Conservation (phyloP, 2,888 invertebrate genomes). For the Scrobipalpa atriplicella region DNA sequence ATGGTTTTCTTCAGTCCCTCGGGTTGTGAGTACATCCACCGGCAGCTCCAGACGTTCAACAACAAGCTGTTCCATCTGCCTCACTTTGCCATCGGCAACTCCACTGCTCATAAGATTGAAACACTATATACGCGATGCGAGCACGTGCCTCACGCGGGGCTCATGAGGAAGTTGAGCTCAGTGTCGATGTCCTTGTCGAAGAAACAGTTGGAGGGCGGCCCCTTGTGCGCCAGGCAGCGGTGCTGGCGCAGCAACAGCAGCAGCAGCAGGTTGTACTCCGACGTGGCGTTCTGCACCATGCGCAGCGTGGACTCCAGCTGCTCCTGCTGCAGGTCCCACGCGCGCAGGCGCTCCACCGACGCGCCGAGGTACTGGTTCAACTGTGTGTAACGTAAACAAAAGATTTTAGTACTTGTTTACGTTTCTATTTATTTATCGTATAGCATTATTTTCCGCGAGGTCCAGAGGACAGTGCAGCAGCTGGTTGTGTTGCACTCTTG, state of each 20-base stretch:
- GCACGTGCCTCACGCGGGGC: slow-evolving; percentile 41
- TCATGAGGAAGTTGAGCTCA: slow-evolving; percentile 45
- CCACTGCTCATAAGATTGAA: slow-evolving; percentile 72
- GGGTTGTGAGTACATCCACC: slow-evolving; percentile 70
- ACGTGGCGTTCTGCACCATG: slow-evolving; percentile 62
- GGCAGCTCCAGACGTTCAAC: slow-evolving; percentile 69
- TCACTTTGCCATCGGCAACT: slow-evolving; percentile 75
- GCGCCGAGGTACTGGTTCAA: slow-evolving; percentile 52
- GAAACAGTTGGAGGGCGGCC: slow-evolving; percentile 45
- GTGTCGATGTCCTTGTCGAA: slow-evolving; percentile 50
- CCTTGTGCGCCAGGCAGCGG: slow-evolving; percentile 44
- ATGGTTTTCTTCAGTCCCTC: slow-evolving; percentile 77
- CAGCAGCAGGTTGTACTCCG: slow-evolving; percentile 69
- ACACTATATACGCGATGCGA: too few species aligned
- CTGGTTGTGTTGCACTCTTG: too few species aligned
- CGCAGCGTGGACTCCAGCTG: slow-evolving; percentile 59
- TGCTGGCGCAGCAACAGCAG: slow-evolving; percentile 62
- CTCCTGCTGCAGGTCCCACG: slow-evolving; percentile 62
- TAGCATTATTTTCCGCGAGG: too few species aligned
- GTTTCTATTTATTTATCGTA: background rate
- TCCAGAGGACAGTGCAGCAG: too few species aligned
- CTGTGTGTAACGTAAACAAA: slow-evolving; percentile 39
- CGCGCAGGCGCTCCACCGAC: slow-evolving; percentile 58
- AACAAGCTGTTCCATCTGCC: slow-evolving; percentile 63
- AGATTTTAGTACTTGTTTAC: background rate